Evolutionary conservation across 2,113 vertebrate species (phyloP).

Genomic region (Ceuthmochares aereus): DNA sequence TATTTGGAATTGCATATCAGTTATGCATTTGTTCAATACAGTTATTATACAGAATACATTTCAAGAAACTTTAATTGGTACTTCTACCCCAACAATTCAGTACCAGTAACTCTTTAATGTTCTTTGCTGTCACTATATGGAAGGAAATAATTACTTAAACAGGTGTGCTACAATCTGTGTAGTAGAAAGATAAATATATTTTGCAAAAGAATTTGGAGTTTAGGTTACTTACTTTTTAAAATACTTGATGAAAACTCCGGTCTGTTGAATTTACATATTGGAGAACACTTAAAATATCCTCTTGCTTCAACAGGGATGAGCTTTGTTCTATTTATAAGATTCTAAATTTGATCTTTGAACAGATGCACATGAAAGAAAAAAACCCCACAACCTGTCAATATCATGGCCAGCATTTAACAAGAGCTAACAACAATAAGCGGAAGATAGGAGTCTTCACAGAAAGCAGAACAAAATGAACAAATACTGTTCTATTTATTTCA

Average conservation of each 20-base stretch:
- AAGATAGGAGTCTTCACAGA: not conserved
- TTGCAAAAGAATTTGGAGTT: not conserved
- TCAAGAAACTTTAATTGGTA: constrained; percentile 5
- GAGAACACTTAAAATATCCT: constrained; percentile 55
- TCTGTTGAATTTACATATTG: constrained; percentile 23
- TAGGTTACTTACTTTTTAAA: constrained; percentile 71
- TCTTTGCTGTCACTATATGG: not conserved
- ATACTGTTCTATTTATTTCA: not conserved
- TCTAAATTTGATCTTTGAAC: constrained; percentile 79
- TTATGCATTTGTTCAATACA: constrained; percentile 27
- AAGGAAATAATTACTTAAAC: not conserved
- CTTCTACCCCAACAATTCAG: not conserved
- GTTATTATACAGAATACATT: not conserved
- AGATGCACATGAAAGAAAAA: constrained; percentile 59
- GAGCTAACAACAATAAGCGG: constrained; percentile 14
- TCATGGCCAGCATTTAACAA: not conserved
- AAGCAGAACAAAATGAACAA: not conserved
- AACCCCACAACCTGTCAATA: not conserved
- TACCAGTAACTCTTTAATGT: not conserved
- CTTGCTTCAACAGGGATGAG: constrained; percentile 49
- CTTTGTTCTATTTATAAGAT: constrained; percentile 70
- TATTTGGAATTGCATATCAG: constrained; percentile 14
- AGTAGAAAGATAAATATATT: not conserved
- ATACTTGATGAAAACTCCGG: constrained; percentile 27
- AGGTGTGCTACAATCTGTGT: not conserved